A percentile compares a stretch with the other conserved stretches of the same genome.
These are phyloP conservation scores for Dendropsophus ebraccatus DNA, from an alignment of 2,113 vertebrate genomes.

Conservation along the genomic window DNA sequence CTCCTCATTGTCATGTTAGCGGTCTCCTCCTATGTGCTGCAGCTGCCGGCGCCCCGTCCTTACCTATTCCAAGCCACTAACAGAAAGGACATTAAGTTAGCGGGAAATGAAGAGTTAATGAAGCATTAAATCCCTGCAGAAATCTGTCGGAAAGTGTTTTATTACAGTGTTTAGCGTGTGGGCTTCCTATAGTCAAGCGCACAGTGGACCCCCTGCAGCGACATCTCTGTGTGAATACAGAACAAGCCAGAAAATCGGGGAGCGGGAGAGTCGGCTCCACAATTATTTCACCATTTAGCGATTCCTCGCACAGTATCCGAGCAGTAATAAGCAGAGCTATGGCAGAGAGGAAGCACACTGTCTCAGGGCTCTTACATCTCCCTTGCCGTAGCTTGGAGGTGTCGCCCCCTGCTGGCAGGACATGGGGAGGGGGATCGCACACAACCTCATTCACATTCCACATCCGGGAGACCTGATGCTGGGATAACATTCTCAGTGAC, in stretches of 20 bases:
- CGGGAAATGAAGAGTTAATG: conserved; percentile 17
- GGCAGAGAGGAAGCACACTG: neutral
- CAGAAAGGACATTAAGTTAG: conserved; percentile 21
- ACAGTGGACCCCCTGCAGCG: neutral
- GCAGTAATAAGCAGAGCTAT: neutral
- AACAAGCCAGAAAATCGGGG: neutral
- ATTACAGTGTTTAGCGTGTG: conserved; percentile 1
- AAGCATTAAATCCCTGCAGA: conserved; percentile 14
- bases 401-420: neutral
- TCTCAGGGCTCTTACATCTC: neutral
- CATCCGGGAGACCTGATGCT: conserved; percentile 13
- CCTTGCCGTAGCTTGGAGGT: neutral
- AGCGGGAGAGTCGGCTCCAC: neutral
- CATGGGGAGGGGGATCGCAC: neutral
- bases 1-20: neutral
- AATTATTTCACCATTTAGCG: conserved; percentile 32
- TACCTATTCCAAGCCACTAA: neutral
- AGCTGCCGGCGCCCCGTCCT: neutral
- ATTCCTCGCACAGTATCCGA: neutral
- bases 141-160: conserved; percentile 15
- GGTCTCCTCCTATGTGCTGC: neutral
- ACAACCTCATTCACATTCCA: neutral
- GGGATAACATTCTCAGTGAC: conserved; percentile 1
- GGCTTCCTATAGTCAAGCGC: conserved; percentile 3
- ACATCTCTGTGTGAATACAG: conserved; percentile 20